These are phyloP conservation scores for Panorpa germanica DNA, from an alignment of 2,888 invertebrate species.

Conservation along the genomic window DNA sequence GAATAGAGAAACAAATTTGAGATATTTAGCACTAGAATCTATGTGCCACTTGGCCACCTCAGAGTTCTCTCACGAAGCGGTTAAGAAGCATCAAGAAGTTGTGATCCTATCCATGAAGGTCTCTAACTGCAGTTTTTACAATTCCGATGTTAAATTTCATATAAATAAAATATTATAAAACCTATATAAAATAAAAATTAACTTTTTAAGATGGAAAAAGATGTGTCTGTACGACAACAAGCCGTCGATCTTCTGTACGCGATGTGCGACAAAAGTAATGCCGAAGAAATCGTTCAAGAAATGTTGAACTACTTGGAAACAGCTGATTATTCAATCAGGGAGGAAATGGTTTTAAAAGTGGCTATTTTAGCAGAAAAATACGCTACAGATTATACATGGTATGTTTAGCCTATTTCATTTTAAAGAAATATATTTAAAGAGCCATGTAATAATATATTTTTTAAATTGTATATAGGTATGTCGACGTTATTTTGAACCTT, in stretches of 20 bases:
- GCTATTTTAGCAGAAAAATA: constrained; percentile 99
- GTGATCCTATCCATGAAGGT: constrained; percentile 95
- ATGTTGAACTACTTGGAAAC: constrained; percentile 98
- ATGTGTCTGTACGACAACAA: constrained; percentile 93
- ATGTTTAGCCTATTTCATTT: constrained; percentile 20
- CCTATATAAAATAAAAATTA: constrained; percentile 3
- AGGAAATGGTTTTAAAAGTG: constrained; percentile 99
- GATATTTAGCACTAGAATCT: constrained; percentile 94
- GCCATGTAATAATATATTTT: constrained; percentile 5
- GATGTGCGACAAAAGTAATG: constrained; percentile 99
- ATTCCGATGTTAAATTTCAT: neutral
- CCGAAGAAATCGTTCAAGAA: constrained; percentile 98
- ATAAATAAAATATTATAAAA: constrained; percentile 3
- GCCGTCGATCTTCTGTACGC: constrained; percentile 97
- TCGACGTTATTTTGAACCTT: constrained; percentile 94
- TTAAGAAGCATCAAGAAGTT: constrained; percentile 98
- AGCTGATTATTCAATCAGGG: constrained; percentile 97
- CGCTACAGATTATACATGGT: constrained; percentile 99
- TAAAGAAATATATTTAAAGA: constrained; percentile 3
- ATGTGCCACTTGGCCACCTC: constrained; percentile 99
- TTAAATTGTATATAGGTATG: constrained; percentile 29
- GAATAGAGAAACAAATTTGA: constrained; percentile 91
- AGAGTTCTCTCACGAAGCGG: constrained; percentile 98
- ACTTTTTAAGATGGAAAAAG: constrained; percentile 72
- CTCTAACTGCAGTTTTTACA: constrained; percentile 10